Evolutionary conservation across 2,888 invertebrate species (phyloP).

Genomic region (Helicoverpa assulta): DNA sequence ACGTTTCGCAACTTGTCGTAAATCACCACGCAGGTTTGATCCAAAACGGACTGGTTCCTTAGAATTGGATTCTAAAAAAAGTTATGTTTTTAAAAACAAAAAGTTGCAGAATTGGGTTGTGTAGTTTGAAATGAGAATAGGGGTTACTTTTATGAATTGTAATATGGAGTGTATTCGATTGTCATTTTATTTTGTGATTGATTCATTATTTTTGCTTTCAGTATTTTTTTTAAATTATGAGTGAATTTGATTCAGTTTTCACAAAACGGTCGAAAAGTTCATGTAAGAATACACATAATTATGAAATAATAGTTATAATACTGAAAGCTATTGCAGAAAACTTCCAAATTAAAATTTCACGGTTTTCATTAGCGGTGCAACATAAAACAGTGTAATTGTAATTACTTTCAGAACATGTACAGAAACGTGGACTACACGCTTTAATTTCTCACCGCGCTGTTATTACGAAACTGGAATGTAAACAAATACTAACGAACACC

Average conservation of each 20-base stretch:
- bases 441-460: constrained; percentile 40
- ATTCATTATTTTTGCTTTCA: neutral
- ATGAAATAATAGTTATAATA: no score
- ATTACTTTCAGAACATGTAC: constrained; percentile 13
- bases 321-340: neutral
- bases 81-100: constrained; percentile 29
- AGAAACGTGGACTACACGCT: constrained; percentile 10
- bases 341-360: constrained; percentile 1
- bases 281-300: neutral
- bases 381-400: constrained; percentile 10
- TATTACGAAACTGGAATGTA: constrained; percentile 60
- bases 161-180: neutral
- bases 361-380: neutral
- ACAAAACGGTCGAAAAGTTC: neutral
- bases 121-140: constrained; percentile 10
- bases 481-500: constrained; percentile 63
- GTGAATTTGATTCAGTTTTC: neutral
- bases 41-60: constrained; percentile 45
- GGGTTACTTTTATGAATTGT: constrained; percentile 17
- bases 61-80: constrained; percentile 46
- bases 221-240: no score
- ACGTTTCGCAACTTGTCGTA: constrained; percentile 66
- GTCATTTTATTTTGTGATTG: neutral
- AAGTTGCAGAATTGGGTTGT: constrained; percentile 31
- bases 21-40: constrained; percentile 62